Base-by-base conservation (phyloP, 2,113 vertebrate genomes). In the Anoplopoma fimbria region DNA sequence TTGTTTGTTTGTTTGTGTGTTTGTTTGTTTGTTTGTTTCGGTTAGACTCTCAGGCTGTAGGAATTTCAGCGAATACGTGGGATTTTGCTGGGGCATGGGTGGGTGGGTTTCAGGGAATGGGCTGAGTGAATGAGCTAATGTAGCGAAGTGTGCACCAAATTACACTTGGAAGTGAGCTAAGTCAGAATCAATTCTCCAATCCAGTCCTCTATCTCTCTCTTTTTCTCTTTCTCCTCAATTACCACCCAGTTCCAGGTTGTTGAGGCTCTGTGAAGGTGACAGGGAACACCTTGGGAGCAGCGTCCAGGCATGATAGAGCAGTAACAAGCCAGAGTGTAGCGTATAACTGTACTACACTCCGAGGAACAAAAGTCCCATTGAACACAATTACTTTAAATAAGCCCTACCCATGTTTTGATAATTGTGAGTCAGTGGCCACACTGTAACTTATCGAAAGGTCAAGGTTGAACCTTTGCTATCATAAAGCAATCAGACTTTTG, bases 241-340 rank as follows among this genome's bases (percentile, higher is more conserved):
- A 88, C 80, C 70, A 62, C 42, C 69, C 51, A 65, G 71, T 49
- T 77, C 47, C 40, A 51, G 61, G 31, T 47, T 64, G 75, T 53
- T 70, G 58, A 82, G 63, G 71, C 71, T 86, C 67, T 68, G 64
- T 86, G 84, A 86, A 82, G 87, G 89, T 91, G 88, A 90, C 69
- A 72, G 72, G 64, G 19, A 62, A 62, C 55, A 85, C 74, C 57
- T 42, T 69, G 38, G 58, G 73, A 83, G 27, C 42, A 21, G 60
- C 82, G 72, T 69, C 79, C 23, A 42, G 4, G 14, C 81, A 38
- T 84, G 58, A 84, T 79, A 36, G 68, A 81, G 77, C 75, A 77
- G 69, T 68, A 57, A 62, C 40, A 80, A 83, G 47, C 63, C 51
- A 34, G 34, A 74, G 40, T 69, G 65, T 53, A 14, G 64, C 31